phyloP scores from a whole-genome alignment of 1,140 invertebrate species.

The Drosophila quadrilineata region DNA sequence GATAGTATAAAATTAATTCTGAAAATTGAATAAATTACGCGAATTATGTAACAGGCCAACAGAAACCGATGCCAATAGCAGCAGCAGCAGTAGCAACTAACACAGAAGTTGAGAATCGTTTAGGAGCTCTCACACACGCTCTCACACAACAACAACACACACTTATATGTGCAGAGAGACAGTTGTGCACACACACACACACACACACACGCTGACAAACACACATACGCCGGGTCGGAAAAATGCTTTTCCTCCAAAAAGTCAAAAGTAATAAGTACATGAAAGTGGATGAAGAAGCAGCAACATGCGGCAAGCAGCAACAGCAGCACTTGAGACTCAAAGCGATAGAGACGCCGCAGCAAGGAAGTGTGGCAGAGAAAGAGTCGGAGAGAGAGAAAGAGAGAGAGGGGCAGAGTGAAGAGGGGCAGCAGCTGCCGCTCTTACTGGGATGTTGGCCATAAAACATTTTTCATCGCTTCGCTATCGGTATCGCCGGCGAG shows the following conservation, averaged over 20 bases:
- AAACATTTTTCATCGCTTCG: slow-evolving; percentile 65
- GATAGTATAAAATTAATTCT: slow-evolving; percentile 76
- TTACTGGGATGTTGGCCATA: slow-evolving; percentile 44
- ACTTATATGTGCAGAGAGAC: slow-evolving; percentile 13
- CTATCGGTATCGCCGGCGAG: background rate
- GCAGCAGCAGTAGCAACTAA: slow-evolving; percentile 26
- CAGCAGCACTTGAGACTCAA: slow-evolving; percentile 46
- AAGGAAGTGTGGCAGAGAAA: too few species aligned
- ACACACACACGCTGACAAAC: slow-evolving; percentile 7
- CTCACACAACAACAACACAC: slow-evolving; percentile 14
- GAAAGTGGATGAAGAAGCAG: slow-evolving; percentile 43
- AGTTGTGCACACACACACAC: slow-evolving; percentile 8
- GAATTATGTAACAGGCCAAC: slow-evolving; percentile 79
- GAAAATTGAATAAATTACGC: slow-evolving; percentile 81
- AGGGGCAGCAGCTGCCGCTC: slow-evolving; percentile 24
- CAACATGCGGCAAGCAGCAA: slow-evolving; percentile 35
- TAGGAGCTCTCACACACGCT: slow-evolving; percentile 45
- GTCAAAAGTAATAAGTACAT: slow-evolving; percentile 74
- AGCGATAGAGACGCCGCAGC: too few species aligned
- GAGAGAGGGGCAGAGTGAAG: slow-evolving; percentile 28
- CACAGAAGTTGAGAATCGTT: slow-evolving; percentile 57
- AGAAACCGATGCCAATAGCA: slow-evolving; percentile 45
- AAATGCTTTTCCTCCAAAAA: slow-evolving; percentile 77
- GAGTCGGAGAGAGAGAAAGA: too few species aligned
- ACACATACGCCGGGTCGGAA: too few species aligned